phyloP scores from a whole-genome alignment of 2,888 invertebrate species.

The Acanthosepion pharaonis region DNA sequence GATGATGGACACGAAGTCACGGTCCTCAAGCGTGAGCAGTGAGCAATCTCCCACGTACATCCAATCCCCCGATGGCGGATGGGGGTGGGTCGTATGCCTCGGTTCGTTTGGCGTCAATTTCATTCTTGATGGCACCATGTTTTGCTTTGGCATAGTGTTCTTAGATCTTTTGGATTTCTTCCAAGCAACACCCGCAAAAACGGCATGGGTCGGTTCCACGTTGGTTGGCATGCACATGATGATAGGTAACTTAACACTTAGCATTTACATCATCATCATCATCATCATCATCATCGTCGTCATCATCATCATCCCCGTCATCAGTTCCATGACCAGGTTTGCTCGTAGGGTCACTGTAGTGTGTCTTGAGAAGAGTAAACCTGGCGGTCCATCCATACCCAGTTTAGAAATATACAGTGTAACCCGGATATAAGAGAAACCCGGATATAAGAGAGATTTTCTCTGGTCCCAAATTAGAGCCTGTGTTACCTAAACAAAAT shows the following conservation, averaged over 20 bases:
- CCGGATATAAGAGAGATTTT: too few relatives aligned
- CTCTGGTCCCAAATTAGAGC: too few relatives aligned
- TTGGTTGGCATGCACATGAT: slow-evolving; percentile 66
- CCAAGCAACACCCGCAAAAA: slow-evolving; percentile 62
- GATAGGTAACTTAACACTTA: slow-evolving; percentile 58
- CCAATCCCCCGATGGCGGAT: slow-evolving; percentile 63
- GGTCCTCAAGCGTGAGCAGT: not conserved
- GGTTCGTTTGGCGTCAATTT: slow-evolving; percentile 66
- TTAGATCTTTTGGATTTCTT: slow-evolving; percentile 63
- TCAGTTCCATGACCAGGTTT: too few relatives aligned
- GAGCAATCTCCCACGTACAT: slow-evolving; percentile 48
- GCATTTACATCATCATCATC: not conserved
- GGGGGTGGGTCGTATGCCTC: slow-evolving; percentile 68
- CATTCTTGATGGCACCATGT: slow-evolving; percentile 67
- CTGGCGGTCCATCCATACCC: too few relatives aligned
- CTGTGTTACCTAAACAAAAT: too few relatives aligned
- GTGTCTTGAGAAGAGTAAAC: too few relatives aligned
- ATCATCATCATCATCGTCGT: too few relatives aligned
- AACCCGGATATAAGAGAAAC: too few relatives aligned
- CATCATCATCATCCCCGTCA: too few relatives aligned
- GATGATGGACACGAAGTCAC: not conserved
- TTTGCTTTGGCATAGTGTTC: slow-evolving; percentile 66
- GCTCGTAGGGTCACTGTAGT: too few relatives aligned
- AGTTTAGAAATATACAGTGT: too few relatives aligned
- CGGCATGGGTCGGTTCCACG: slow-evolving; percentile 66